phyloP scores from a whole-genome alignment of 1,140 invertebrate genomes.

The Teleopsis dalmanni region DNA sequence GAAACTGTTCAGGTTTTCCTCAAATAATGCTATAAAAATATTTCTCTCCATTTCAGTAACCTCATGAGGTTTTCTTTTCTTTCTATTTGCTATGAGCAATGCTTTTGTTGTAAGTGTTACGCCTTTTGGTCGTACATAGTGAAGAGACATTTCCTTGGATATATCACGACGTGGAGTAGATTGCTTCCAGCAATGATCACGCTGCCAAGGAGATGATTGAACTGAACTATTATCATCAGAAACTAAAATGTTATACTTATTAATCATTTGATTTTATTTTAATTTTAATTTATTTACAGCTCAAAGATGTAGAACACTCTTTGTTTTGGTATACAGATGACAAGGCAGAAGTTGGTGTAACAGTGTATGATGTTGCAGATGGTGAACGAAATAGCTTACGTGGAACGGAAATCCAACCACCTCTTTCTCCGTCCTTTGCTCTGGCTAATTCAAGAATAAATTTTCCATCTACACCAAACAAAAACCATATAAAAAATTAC shows the following conservation, averaged over 20 bases:
- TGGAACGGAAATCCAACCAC: constrained; percentile 77
- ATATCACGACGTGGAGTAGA: constrained; percentile 60
- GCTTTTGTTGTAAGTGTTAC: constrained; percentile 45
- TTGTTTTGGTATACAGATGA: constrained; percentile 46
- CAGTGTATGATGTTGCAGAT: constrained; percentile 44
- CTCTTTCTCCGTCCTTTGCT: constrained; percentile 68
- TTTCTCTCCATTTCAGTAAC: too few species aligned
- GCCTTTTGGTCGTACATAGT: constrained; percentile 55
- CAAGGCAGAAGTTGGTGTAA: constrained; percentile 49
- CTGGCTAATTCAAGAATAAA: constrained; percentile 79
- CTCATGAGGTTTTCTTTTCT: constrained; percentile 54
- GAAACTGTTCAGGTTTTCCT: too few species aligned
- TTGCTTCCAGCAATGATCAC: constrained; percentile 83
- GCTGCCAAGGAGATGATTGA: constrained; percentile 79
- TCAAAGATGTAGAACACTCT: constrained; percentile 46
- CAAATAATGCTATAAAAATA: too few species aligned
- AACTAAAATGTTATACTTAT: constrained; percentile 45
- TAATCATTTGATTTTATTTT: neutral
- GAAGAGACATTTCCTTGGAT: constrained; percentile 65
- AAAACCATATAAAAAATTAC: neutral
- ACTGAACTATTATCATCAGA: constrained; percentile 83
- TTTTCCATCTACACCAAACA: constrained; percentile 61
- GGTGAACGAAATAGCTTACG: constrained; percentile 79
- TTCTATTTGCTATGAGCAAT: constrained; percentile 45
- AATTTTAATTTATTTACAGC: constrained; percentile 35